Evolutionary conservation across 2,888 invertebrate species (phyloP), one percentile per base, ranked within the genome.

Genomic region (Tiliacea citrago): DNA sequence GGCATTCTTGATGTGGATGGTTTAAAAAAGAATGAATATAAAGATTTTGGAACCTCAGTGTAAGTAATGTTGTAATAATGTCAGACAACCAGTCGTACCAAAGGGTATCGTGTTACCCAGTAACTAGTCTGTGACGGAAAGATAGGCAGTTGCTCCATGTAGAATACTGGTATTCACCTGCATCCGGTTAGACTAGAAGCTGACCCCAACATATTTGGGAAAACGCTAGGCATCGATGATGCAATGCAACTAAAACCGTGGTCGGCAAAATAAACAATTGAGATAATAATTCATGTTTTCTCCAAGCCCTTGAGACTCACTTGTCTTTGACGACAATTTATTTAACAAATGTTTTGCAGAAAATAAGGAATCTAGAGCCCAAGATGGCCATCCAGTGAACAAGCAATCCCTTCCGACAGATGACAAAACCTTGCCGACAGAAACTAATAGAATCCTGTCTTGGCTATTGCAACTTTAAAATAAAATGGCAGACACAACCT

Each of bases 381-480:
- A 73, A 72, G 75, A 76, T 76, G 29, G 66, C 73, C 71, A 76
- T 70, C 70, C 66, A 71, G 12, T 42, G 80, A 75, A 69, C 73
- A 74, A 77, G 76, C 68, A 85, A 85, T 85, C 81, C 75, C 62
- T 82, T 72, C 70, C 78, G 84, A 84, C 78, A 86, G 75, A 82
- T 82, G 84, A 84, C 77, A 88, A 88, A 86, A 79, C 75, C 80
- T 78, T 68, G 68, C 68, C 62, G 86, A 86, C 88, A 82, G 84
- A 79, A 86, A 86, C 86, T 88, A 84, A 86, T 88, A 86, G 88
- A 61, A 84, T 68, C 61, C 71, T 84, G 76, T 86, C 81, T 76
- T 67, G 72, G 82, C 63, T 78, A 86, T 79, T 61, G 80, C 74
- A 75, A 67, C 68, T 86, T 77, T 71, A 57, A 77, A 75, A 67